Conservation (phyloP, 2,113 vertebrate species). For the Camelus dromedarius region DNA sequence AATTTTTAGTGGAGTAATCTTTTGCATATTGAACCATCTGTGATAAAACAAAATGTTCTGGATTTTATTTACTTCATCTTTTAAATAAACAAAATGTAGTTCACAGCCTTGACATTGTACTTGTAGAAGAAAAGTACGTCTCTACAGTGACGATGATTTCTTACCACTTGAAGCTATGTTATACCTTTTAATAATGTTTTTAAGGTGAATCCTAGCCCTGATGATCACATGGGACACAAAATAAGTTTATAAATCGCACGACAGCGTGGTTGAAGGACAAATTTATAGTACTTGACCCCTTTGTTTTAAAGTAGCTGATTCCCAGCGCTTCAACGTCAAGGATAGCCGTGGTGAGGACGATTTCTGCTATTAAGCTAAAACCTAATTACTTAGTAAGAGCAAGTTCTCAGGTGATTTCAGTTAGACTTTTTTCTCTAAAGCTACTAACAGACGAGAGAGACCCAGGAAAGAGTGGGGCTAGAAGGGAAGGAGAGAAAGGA, state of each 20-base stretch:
- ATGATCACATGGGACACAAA: not conserved
- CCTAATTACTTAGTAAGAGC: not conserved
- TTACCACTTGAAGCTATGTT: not conserved
- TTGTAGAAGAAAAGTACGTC: not conserved
- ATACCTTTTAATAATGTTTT: not conserved
- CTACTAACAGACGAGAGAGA: not conserved
- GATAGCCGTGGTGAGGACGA: not conserved
- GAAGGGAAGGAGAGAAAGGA: not conserved
- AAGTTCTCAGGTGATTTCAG: not conserved
- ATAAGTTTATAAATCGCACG: slow-evolving; percentile 14
- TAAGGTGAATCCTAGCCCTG: not conserved
- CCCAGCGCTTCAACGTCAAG: not conserved
- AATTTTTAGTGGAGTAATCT: slow-evolving; percentile 26
- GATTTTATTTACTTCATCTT: slow-evolving; percentile 69
- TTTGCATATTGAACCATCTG: slow-evolving; percentile 39
- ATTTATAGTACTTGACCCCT: not conserved
- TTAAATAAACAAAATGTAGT: slow-evolving; percentile 54
- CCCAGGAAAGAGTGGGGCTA: not conserved
- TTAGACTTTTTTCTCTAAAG: slow-evolving; percentile 12
- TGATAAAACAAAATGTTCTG: slow-evolving; percentile 23
- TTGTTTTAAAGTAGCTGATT: not conserved
- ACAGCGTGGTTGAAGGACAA: not conserved
- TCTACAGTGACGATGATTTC: not conserved
- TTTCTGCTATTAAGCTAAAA: not conserved
- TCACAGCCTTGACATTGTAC: not conserved